These are phyloP conservation scores for Heliothis peltigera DNA, from an alignment of 2,888 invertebrate genomes.

Conservation along the genomic window DNA sequence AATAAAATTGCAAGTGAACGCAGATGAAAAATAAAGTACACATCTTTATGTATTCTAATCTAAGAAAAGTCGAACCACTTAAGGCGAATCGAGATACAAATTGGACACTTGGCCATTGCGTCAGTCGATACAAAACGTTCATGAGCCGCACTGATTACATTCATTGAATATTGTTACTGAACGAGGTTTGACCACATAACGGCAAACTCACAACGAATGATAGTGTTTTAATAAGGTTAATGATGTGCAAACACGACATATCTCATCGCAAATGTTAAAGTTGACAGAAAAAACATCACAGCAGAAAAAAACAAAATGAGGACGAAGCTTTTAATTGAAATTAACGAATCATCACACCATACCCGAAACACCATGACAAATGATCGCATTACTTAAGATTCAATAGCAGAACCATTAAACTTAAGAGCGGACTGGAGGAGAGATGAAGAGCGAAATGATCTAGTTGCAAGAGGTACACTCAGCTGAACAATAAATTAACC, in stretches of 20 bases:
- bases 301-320: slow-evolving; percentile 56
- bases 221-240: slow-evolving; percentile 82
- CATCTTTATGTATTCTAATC: slow-evolving; percentile 77
- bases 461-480: slow-evolving; percentile 24
- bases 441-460: slow-evolving; percentile 50
- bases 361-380: slow-evolving; percentile 33
- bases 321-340: slow-evolving; percentile 53
- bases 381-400: slow-evolving; percentile 31
- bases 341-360: slow-evolving; percentile 48
- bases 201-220: slow-evolving; percentile 78
- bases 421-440: slow-evolving; percentile 23
- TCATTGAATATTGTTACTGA: slow-evolving; percentile 81
- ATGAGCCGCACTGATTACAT: slow-evolving; percentile 81
- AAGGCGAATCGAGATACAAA: slow-evolving; percentile 84
- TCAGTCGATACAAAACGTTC: slow-evolving; percentile 83
- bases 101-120: slow-evolving; percentile 86
- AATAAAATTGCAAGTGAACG: slow-evolving; percentile 29
- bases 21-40: slow-evolving; percentile 48
- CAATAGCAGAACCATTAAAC: slow-evolving; percentile 15
- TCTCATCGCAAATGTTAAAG: slow-evolving; percentile 62
- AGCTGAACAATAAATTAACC: slow-evolving; percentile 52
- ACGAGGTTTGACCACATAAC: slow-evolving; percentile 78
- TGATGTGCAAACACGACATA: slow-evolving; percentile 71
- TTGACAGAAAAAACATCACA: slow-evolving; percentile 61
- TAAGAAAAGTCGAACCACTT: slow-evolving; percentile 87